Percentiles rank a stretch among this genome's conserved stretches.
phyloP scores from a whole-genome alignment of 2,888 invertebrate species.

The Epistrophe grossulariae region DNA sequence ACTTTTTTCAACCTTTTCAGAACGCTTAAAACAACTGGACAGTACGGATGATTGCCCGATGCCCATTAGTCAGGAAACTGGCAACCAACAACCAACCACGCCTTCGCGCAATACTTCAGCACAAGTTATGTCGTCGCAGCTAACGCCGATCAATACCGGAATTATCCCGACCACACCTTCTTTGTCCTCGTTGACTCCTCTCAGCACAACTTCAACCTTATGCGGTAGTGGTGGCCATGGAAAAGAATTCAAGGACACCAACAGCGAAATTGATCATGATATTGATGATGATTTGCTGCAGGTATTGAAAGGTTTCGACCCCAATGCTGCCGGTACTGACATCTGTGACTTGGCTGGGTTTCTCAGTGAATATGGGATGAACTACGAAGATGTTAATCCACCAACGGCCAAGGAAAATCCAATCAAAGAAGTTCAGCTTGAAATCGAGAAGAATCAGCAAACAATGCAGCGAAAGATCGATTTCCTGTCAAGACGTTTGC shows the following conservation, averaged over 20 bases:
- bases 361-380: slow-evolving; percentile 80
- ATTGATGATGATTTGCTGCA: slow-evolving; percentile 90
- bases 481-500: slow-evolving; percentile 89
- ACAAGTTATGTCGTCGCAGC: slow-evolving; percentile 63
- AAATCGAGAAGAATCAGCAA: slow-evolving; percentile 80
- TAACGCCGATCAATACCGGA: slow-evolving; percentile 67
- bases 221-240: slow-evolving; percentile 80
- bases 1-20: slow-evolving; percentile 73
- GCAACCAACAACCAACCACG: slow-evolving; percentile 58
- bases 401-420: slow-evolving; percentile 75
- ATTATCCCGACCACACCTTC: slow-evolving; percentile 54
- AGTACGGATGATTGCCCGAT: slow-evolving; percentile 79
- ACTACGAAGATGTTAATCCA: slow-evolving; percentile 77
- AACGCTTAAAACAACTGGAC: slow-evolving; percentile 82
- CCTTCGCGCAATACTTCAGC: slow-evolving; percentile 74
- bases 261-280: slow-evolving; percentile 88
- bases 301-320: slow-evolving; percentile 90
- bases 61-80: slow-evolving; percentile 70
- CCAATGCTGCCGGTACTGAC: slow-evolving; percentile 79
- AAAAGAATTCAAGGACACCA: slow-evolving; percentile 86
- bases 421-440: slow-evolving; percentile 79
- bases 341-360: slow-evolving; percentile 82
- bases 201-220: slow-evolving; percentile 78
- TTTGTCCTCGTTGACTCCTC: slow-evolving; percentile 78
- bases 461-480: slow-evolving; percentile 89